Percentiles rank a stretch among this genome's conserved stretches.
Conservation (phyloP, 2,888 invertebrate genomes). For the Drosophila sordidula region DNA sequence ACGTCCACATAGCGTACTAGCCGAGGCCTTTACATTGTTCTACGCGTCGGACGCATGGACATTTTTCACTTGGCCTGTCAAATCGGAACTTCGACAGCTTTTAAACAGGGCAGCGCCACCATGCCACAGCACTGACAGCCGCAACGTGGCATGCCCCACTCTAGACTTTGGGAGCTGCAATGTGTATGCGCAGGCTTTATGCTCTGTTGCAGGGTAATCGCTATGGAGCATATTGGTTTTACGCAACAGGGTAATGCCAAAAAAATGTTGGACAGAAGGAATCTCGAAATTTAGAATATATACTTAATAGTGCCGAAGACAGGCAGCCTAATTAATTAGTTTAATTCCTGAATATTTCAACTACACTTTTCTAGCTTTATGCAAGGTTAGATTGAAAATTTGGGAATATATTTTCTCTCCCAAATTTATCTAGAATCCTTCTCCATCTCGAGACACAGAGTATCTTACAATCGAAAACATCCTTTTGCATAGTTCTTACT, state of each 20-base stretch:
- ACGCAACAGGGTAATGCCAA: neutral
- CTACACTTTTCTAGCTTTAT: too few relatives aligned
- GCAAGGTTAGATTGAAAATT: too few relatives aligned
- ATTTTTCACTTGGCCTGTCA: slow-evolving; percentile 82
- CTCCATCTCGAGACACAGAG: too few relatives aligned
- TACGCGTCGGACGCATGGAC: slow-evolving; percentile 52
- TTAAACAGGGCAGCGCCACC: slow-evolving; percentile 60
- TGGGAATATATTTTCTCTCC: too few relatives aligned
- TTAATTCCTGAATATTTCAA: too few relatives aligned
- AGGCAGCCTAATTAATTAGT: too few relatives aligned
- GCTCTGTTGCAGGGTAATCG: neutral
- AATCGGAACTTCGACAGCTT: slow-evolving; percentile 80
- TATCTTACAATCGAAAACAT: too few relatives aligned
- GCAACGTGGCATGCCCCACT: slow-evolving; percentile 53
- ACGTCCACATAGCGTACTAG: slow-evolving; percentile 39
- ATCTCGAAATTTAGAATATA: too few relatives aligned
- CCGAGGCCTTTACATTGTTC: slow-evolving; percentile 55
- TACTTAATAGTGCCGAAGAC: too few relatives aligned
- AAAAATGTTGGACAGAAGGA: too few relatives aligned
- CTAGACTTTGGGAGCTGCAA: slow-evolving; percentile 14
- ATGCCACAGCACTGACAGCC: slow-evolving; percentile 48
- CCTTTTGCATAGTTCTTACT: too few relatives aligned
- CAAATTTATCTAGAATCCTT: too few relatives aligned
- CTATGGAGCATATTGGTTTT: neutral
- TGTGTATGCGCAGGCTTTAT: slow-evolving; percentile 17